Evolutionary conservation across 1,140 invertebrate genomes (phyloP).

Genomic region (Drosophila kohkoa): DNA sequence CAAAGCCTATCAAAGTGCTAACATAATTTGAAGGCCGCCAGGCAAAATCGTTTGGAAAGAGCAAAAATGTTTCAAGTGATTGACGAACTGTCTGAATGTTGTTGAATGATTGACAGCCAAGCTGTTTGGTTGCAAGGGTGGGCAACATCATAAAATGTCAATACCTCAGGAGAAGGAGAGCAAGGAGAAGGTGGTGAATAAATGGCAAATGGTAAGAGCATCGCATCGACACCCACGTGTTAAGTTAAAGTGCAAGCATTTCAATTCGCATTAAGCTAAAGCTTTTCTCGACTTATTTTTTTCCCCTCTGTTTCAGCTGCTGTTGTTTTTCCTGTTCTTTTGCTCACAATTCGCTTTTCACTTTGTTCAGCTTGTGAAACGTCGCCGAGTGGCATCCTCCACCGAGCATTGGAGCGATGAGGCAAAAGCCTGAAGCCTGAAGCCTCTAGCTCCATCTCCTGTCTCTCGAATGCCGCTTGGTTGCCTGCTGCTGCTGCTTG

Average conservation of each 20-base stretch:
- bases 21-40: background rate
- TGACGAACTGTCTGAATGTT: constrained; percentile 22
- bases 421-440: background rate
- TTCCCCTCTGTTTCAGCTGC: too few species aligned
- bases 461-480: background rate
- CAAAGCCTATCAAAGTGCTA: background rate
- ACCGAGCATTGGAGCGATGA: background rate
- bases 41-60: too few species aligned
- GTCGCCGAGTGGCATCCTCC: constrained; percentile 30
- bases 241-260: constrained; percentile 64
- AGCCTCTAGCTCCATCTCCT: background rate
- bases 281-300: constrained; percentile 34
- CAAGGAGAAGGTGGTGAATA: too few species aligned
- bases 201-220: constrained; percentile 4
- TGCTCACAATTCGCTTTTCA: constrained; percentile 47
- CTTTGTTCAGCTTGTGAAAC: constrained; percentile 53
- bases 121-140: background rate
- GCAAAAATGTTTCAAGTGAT: constrained; percentile 10
- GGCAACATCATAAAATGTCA: constrained; percentile 59
- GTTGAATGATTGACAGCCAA: constrained; percentile 14
- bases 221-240: constrained; percentile 47
- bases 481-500: constrained; percentile 8
- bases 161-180: background rate
- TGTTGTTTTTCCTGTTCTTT: too few species aligned
- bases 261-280: constrained; percentile 69